Percentiles rank a stretch among this genome's conserved stretches.
Conservation (phyloP, 2,888 invertebrate species). For the Cryptocheilus praepositus region DNA sequence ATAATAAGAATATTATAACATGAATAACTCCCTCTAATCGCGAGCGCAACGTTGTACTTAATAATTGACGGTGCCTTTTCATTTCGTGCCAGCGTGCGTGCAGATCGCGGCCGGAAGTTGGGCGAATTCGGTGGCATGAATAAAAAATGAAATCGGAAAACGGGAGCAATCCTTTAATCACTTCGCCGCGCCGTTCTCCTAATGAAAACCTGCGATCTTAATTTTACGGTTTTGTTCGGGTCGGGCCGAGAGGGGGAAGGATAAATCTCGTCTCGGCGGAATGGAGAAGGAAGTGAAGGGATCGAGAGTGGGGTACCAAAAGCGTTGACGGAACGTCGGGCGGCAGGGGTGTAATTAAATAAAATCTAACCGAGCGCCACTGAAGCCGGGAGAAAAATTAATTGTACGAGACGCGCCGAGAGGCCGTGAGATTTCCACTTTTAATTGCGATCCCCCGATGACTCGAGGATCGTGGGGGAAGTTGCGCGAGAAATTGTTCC, state of each 20-base stretch:
- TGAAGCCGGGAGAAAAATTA: slow-evolving; percentile 51
- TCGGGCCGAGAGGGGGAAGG: slow-evolving; percentile 18
- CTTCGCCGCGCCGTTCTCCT: slow-evolving; percentile 26
- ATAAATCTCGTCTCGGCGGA: slow-evolving; percentile 29
- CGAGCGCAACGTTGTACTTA: too few species aligned
- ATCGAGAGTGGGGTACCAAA: neutral
- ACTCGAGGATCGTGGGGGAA: slow-evolving; percentile 12
- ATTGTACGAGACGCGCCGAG: slow-evolving; percentile 46
- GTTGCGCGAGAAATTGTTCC: slow-evolving; percentile 28
- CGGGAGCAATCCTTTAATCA: slow-evolving; percentile 48
- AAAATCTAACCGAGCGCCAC: slow-evolving; percentile 50
- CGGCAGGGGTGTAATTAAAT: slow-evolving; percentile 51
- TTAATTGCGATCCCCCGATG: slow-evolving; percentile 51
- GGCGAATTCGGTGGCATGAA: slow-evolving; percentile 32
- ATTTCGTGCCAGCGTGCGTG: neutral
- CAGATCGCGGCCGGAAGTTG: neutral
- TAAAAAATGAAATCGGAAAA: slow-evolving; percentile 47
- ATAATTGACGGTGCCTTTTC: too few species aligned
- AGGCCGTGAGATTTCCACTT: slow-evolving; percentile 50
- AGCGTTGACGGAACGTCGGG: neutral
- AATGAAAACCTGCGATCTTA: slow-evolving; percentile 52
- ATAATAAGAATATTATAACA: too few species aligned
- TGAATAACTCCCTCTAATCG: too few species aligned
- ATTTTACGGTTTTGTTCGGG: slow-evolving; percentile 43
- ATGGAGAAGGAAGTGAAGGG: slow-evolving; percentile 20